A percentile compares a stretch with the other conserved stretches of the same genome.
Evolutionary conservation across 1,140 invertebrate species (phyloP).

Genomic region (Mizuhopecten yessoensis): DNA sequence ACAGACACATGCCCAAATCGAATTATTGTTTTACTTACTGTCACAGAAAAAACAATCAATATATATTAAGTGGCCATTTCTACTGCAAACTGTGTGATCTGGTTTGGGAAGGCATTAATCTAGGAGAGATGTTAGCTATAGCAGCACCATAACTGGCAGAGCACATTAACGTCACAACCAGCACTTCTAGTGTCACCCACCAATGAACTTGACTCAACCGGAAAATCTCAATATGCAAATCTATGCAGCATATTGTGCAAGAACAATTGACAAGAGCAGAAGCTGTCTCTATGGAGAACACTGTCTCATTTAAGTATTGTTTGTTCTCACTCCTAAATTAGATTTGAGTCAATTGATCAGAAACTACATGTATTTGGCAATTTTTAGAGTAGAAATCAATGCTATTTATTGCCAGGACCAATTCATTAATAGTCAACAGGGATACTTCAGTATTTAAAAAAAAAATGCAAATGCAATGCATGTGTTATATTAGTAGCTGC

Average conservation of each 20-base stretch:
- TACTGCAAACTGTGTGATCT: conserved; percentile 1
- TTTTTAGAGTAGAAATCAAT: too few species aligned
- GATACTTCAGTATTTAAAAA: too few species aligned
- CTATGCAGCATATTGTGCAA: conserved; percentile 9
- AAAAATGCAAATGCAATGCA: too few species aligned
- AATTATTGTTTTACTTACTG: conserved; percentile 35
- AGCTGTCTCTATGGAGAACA: neutral
- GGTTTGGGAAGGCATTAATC: neutral
- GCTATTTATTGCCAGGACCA: neutral
- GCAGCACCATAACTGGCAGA: neutral
- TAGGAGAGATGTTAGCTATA: conserved; percentile 1
- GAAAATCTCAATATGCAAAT: conserved; percentile 29
- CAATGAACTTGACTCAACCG: conserved; percentile 9
- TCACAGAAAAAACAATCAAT: conserved; percentile 29
- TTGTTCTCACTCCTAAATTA: neutral
- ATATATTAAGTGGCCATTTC: conserved; percentile 25
- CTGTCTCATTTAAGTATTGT: neutral
- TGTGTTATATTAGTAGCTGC: neutral
- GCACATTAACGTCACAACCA: neutral
- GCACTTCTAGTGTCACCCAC: neutral
- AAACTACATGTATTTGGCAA: too few species aligned
- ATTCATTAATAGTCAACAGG: too few species aligned
- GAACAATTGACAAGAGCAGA: neutral
- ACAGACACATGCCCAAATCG: neutral
- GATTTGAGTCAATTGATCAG: neutral